Evolutionary conservation across 1,140 invertebrate genomes (phyloP), one percentile per base, ranked within the genome.

Genomic region (Leptinotarsa undecemlineata): DNA sequence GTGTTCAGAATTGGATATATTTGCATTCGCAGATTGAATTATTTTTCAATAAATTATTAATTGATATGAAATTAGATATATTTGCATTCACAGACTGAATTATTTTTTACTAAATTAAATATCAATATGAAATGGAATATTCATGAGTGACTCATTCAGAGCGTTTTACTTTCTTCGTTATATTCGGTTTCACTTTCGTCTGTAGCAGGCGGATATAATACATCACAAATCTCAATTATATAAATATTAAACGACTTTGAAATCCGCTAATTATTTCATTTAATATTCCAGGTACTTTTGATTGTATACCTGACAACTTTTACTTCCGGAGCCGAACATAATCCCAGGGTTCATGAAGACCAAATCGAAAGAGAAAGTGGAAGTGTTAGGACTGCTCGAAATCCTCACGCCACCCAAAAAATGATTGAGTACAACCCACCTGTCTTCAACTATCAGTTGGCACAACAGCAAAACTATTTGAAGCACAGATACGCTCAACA

Each of bases 341-440:
- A 64, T 21, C 80, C 78, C 17, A 68, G 79, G 75, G 81, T 82
- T 15, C 70, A 81, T 33, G 81, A 81, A 78, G 64, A 77, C 13
- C 51, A 76, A 48, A 61, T 75, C 47, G 81, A 82, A 21, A 15
- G 48, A 17, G 63, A 66, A 15, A 42, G 17, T 19, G 42, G 74
- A 74, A 70, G 66, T 19, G 14, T 70, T 47, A 67, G 79, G 77
- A 72, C 33, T 42, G 62, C 68, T 33, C 73, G 77, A 67, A 68
- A 79, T 33, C 33, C 72, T 26, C 61, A 76, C 47, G 60, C 19
- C 23, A 69, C 48, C 11, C 48, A 76, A 21, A 70, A 48, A 47
- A 17, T 51, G 5, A 47, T 33, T 21, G 19, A 23, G n/a, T 75
- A 80, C 63, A 48, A 71, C 62, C 77, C 77, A 8, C 74, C 68